Conservation (phyloP, 35 echinoderm and acorn worm genomes). For the Amphiura filiformis region DNA sequence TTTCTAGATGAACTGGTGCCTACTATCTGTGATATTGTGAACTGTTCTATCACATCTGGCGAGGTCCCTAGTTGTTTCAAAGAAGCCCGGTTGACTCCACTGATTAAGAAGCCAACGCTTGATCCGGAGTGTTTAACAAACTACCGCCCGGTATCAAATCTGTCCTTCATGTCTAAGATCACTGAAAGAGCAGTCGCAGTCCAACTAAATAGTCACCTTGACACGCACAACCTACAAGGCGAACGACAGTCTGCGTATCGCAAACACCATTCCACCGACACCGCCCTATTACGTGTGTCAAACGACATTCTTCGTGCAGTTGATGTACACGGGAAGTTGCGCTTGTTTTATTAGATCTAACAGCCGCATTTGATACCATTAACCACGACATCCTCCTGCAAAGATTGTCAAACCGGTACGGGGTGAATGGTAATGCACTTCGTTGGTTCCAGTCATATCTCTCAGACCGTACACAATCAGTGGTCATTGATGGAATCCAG, state of each 20-base stretch:
- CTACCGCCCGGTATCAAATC: slow-evolving; percentile 49
- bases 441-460: slow-evolving; percentile 35
- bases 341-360: slow-evolving; percentile 35
- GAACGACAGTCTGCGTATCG: slow-evolving; percentile 43
- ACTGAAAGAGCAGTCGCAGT: slow-evolving; percentile 23
- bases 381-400: slow-evolving; percentile 32
- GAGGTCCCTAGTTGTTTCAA: slow-evolving; percentile 18
- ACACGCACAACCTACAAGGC: slow-evolving; percentile 7
- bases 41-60: slow-evolving; percentile 25
- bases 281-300: slow-evolving; percentile 6
- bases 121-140: slow-evolving; percentile 18
- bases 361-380: slow-evolving; percentile 55
- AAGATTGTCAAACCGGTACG: background rate
- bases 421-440: slow-evolving; percentile 13
- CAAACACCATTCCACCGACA: slow-evolving; percentile 41
- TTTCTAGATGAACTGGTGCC: slow-evolving; percentile 5
- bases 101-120: slow-evolving; percentile 40
- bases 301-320: slow-evolving; percentile 34
- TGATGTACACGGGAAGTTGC: background rate
- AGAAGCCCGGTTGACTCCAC: slow-evolving; percentile 2
- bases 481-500: background rate
- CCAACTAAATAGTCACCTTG: background rate
- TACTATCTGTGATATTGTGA: slow-evolving; percentile 3
- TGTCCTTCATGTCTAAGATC: slow-evolving; percentile 38
- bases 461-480: too few species aligned